Conservation (phyloP, 1,140 invertebrate genomes). For the Drosophila kikkawai region DNA sequence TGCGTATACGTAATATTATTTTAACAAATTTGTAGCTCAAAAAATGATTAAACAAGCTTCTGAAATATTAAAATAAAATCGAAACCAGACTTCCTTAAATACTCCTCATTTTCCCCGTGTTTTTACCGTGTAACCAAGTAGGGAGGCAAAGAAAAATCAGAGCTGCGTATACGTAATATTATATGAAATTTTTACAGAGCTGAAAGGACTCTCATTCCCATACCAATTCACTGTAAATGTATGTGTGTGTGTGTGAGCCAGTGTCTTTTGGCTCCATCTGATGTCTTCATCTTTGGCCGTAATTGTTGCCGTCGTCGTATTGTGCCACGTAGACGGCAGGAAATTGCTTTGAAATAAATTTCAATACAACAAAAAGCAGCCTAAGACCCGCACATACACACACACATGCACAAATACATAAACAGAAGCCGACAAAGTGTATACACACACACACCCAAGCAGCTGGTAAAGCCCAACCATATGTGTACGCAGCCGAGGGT, state of each 20-base stretch:
- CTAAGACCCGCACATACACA: constrained; percentile 60
- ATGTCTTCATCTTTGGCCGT: constrained; percentile 80
- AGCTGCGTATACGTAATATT: constrained; percentile 78
- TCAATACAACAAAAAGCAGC: constrained; percentile 80
- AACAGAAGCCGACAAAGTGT: constrained; percentile 19
- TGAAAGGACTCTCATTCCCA: constrained; percentile 2
- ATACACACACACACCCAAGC: neutral
- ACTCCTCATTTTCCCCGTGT: too few relatives aligned
- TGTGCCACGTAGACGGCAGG: constrained; percentile 76
- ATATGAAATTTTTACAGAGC: constrained; percentile 64
- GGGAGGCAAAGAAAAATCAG: constrained; percentile 63
- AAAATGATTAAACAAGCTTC: too few relatives aligned
- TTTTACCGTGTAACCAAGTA: neutral
- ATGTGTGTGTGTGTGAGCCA: constrained; percentile 11
- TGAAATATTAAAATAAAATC: neutral
- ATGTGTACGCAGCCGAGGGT: constrained; percentile 42
- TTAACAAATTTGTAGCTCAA: too few relatives aligned
- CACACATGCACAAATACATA: constrained; percentile 16
- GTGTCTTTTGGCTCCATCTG: constrained; percentile 56
- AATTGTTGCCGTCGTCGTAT: constrained; percentile 73
- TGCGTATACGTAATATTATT: too few relatives aligned
- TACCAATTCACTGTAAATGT: constrained; percentile 8
- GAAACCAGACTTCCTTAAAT: too few relatives aligned
- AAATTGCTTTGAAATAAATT: constrained; percentile 84
- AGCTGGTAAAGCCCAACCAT: constrained; percentile 44